Evolutionary conservation across 2,888 invertebrate genomes (phyloP).

Genomic region (Polylopha cassiicola): DNA sequence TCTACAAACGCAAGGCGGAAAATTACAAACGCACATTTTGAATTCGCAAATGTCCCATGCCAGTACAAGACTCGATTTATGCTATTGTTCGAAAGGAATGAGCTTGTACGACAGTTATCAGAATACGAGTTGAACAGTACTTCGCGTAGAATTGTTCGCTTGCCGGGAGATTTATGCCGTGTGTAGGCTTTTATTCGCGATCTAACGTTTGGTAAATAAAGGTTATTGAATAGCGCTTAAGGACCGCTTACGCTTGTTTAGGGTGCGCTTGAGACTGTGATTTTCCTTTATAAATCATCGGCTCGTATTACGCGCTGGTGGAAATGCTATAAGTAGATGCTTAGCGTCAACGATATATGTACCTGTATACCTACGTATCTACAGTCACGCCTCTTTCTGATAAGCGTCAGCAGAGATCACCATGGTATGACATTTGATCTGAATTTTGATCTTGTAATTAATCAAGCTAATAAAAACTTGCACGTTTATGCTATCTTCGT

Average conservation of each 20-base stretch:
- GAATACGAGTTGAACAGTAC: slow-evolving; percentile 43
- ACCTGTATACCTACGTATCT: no score
- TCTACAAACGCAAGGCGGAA: slow-evolving; percentile 36
- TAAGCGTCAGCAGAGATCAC: no score
- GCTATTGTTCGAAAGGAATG: slow-evolving; percentile 49
- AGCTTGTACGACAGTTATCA: slow-evolving; percentile 68
- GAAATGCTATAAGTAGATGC: no score
- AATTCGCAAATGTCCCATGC: slow-evolving; percentile 60
- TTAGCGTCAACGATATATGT: no score
- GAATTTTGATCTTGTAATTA: no score
- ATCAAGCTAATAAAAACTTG: no score
- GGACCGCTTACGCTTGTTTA: neutral
- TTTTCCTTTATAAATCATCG: no score
- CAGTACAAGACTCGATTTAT: slow-evolving; percentile 59
- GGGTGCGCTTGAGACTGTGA: neutral
- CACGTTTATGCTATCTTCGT: no score
- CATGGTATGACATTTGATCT: no score
- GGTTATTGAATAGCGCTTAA: slow-evolving; percentile 11
- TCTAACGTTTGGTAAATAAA: slow-evolving; percentile 31
- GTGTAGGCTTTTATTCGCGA: slow-evolving; percentile 43
- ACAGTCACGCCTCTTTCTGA: no score
- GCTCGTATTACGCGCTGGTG: no score
- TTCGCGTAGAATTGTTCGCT: slow-evolving; percentile 50
- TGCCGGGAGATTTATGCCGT: slow-evolving; percentile 45
- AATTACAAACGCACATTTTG: slow-evolving; percentile 61